Percentiles rank a stretch among this genome's conserved stretches.
Evolutionary conservation across 2,797 vertebrate genomes (phyloP).

Genomic region (Novumbra hubbsi): DNA sequence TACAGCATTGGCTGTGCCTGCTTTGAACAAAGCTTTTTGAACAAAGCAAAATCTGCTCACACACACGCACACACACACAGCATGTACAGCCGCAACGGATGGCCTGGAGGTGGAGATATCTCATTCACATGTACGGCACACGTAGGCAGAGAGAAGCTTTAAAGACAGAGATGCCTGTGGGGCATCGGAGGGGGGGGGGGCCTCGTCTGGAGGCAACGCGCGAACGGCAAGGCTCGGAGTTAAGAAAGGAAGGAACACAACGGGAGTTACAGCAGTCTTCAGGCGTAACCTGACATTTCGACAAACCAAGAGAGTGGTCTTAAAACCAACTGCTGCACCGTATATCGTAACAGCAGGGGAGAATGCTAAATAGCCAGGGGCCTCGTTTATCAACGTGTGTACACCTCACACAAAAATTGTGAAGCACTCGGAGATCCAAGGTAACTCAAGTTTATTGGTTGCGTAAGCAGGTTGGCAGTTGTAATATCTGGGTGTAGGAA

Average conservation of each 20-base stretch:
- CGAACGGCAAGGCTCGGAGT: background rate
- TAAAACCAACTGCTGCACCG: background rate
- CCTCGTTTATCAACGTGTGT: no score
- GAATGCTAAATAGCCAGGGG: background rate
- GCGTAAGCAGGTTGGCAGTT: no score
- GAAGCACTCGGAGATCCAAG: no score
- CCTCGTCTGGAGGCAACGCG: background rate
- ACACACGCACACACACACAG: background rate
- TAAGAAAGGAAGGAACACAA: constrained; percentile 1
- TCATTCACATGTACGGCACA: background rate
- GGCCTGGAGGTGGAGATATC: background rate
- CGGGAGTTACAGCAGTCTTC: background rate
- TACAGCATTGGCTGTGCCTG: no score
- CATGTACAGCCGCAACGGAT: background rate
- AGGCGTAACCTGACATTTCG: constrained; percentile 2
- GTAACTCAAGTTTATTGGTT: no score
- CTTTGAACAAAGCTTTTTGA: background rate
- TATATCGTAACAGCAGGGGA: background rate
- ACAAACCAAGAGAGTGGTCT: constrained; percentile 4
- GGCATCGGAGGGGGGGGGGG: background rate
- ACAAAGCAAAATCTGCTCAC: background rate
- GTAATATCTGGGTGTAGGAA: no score
- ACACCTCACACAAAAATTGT: no score
- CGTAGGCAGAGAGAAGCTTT: background rate
- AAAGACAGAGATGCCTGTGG: background rate